Conservation (phyloP, 2,797 vertebrate species). For the Tachyglossus aculeatus region DNA sequence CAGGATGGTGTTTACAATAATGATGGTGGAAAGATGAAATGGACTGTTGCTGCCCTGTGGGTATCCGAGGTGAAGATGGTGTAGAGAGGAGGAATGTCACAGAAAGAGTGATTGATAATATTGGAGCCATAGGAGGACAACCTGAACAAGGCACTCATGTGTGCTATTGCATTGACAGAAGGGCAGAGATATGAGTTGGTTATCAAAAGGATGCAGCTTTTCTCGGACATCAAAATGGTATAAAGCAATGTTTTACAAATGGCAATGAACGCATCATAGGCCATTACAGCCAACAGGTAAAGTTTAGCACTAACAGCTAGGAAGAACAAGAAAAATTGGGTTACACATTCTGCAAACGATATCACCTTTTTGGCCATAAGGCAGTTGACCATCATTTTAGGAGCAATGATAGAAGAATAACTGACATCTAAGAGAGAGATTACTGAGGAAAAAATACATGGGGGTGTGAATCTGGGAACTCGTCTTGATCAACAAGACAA, state of each 20-base stretch:
- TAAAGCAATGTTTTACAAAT: constrained; percentile 34
- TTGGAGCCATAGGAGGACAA: constrained; percentile 5
- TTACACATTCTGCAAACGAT: constrained; percentile 11
- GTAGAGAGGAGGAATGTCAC: no score
- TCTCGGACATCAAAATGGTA: constrained; percentile 2
- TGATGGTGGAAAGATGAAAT: no score
- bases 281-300: constrained; percentile 19
- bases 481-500: not conserved
- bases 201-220: constrained; percentile 1
- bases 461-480: constrained; percentile 4
- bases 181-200: not conserved
- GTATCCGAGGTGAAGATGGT: no score
- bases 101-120: constrained; percentile 14
- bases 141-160: not conserved
- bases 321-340: constrained; percentile 19
- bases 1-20: no score
- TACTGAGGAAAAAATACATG: constrained; percentile 25
- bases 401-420: constrained; percentile 6
- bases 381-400: constrained; percentile 29
- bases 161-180: not conserved
- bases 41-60: no score
- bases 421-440: constrained; percentile 18
- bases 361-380: not conserved
- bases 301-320: constrained; percentile 14
- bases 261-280: constrained; percentile 44